These are phyloP conservation scores for Andrena flavipes DNA, from an alignment of 2,888 invertebrate species.

Conservation along the genomic window DNA sequence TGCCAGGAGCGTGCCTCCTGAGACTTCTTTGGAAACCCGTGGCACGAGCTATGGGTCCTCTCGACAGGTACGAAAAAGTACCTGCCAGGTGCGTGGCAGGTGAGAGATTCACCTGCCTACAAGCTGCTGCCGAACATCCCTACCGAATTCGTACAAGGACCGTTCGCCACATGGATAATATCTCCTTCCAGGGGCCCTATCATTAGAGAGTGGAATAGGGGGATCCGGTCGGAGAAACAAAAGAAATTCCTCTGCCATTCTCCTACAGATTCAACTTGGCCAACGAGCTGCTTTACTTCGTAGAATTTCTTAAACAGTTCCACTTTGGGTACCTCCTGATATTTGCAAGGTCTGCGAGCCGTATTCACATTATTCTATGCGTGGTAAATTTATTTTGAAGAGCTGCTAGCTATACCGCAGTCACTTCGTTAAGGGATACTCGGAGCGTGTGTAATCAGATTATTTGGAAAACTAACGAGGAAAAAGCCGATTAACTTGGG, in stretches of 20 bases:
- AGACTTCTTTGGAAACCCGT: slow-evolving; percentile 22
- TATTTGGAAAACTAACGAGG: too few species aligned
- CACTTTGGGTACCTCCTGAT: too few species aligned
- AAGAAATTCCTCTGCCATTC: not conserved
- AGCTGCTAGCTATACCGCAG: too few species aligned
- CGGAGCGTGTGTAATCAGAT: too few species aligned
- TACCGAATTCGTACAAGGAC: slow-evolving; percentile 69
- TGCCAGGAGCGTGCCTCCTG: not conserved
- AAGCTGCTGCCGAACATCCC: slow-evolving; percentile 77
- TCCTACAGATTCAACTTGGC: not conserved
- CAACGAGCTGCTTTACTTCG: not conserved
- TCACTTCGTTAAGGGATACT: too few species aligned
- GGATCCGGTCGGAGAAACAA: slow-evolving; percentile 8
- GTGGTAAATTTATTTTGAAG: too few species aligned
- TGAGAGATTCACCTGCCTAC: slow-evolving; percentile 81
- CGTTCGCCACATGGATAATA: slow-evolving; percentile 78
- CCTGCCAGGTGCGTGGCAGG: slow-evolving; percentile 81
- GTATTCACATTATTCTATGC: too few species aligned
- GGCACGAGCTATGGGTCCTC: slow-evolving; percentile 60
- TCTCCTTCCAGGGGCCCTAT: slow-evolving; percentile 1
- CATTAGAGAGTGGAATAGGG: slow-evolving; percentile 14
- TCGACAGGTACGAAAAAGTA: slow-evolving; percentile 51
- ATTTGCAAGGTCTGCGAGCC: too few species aligned
- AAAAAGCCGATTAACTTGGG: too few species aligned
- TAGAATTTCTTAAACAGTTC: too few species aligned